Percentiles rank a stretch among this genome's conserved stretches.
phyloP scores from a whole-genome alignment of 2,888 invertebrate genomes.

The Apotomis capreana region DNA sequence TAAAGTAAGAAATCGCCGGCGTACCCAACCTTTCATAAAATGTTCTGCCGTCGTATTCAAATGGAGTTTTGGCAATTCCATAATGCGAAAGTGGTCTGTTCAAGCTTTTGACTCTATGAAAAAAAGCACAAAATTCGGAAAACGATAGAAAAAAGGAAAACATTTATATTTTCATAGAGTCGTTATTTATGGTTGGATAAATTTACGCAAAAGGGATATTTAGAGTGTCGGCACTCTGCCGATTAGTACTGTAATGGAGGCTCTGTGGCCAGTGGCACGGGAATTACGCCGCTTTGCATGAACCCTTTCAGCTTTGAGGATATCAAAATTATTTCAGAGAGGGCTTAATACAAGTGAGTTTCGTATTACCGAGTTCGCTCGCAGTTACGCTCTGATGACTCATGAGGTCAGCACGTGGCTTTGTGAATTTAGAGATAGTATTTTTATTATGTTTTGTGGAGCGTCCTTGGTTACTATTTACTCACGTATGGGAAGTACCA shows the following conservation, averaged over 20 bases:
- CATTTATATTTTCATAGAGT: slow-evolving; percentile 83
- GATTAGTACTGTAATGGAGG: slow-evolving; percentile 73
- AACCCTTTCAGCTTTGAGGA: slow-evolving; percentile 79
- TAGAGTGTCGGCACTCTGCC: slow-evolving; percentile 80
- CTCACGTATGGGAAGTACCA: background rate
- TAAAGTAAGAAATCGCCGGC: slow-evolving; percentile 51
- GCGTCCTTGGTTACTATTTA: background rate
- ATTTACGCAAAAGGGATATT: slow-evolving; percentile 80
- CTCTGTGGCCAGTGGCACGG: slow-evolving; percentile 57
- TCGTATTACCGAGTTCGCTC: slow-evolving; percentile 54
- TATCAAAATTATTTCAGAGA: slow-evolving; percentile 76
- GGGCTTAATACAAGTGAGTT: slow-evolving; percentile 60
- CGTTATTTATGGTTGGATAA: slow-evolving; percentile 81
- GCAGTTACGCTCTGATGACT: slow-evolving; percentile 56
- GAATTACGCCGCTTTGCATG: slow-evolving; percentile 63
- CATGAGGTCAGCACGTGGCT: slow-evolving; percentile 38
- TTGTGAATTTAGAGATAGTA: slow-evolving; percentile 30
- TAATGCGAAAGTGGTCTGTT: slow-evolving; percentile 84
- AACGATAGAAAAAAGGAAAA: slow-evolving; percentile 81
- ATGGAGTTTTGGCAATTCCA: slow-evolving; percentile 84
- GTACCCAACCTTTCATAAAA: slow-evolving; percentile 48
- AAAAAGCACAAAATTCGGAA: slow-evolving; percentile 79
- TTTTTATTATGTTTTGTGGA: background rate
- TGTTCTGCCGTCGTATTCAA: slow-evolving; percentile 59
- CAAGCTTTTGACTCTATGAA: slow-evolving; percentile 84